phyloP scores from a whole-genome alignment of 2,888 invertebrate genomes.

The Idaea straminata region DNA sequence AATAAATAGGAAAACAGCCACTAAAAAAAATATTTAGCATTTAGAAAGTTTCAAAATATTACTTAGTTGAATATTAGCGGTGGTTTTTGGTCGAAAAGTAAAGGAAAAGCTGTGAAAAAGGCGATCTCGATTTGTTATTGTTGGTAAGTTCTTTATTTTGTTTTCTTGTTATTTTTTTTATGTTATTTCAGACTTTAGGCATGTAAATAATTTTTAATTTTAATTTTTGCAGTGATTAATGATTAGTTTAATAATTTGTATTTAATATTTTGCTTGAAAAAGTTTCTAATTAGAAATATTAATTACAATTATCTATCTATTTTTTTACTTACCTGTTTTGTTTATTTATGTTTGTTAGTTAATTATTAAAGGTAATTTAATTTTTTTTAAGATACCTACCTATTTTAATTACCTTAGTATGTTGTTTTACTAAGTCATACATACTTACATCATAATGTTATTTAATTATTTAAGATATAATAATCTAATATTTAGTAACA shows the following conservation, averaged over 20 bases:
- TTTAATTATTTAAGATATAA: no score
- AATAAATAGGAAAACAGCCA: conserved; percentile 27
- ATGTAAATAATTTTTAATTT: background rate
- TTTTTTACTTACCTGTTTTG: conserved; percentile 1
- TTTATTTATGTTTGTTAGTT: background rate
- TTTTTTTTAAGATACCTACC: background rate
- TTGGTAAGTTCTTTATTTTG: conserved; percentile 38
- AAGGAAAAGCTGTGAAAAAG: conserved; percentile 32
- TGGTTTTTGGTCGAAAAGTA: conserved; percentile 18
- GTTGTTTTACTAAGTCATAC: no score
- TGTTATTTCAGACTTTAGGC: background rate
- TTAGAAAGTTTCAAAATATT: conserved; percentile 23
- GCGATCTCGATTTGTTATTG: conserved; percentile 39
- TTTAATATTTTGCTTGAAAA: no score
- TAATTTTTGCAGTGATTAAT: background rate
- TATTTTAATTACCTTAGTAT: background rate
- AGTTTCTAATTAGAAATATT: background rate
- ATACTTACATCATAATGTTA: no score
- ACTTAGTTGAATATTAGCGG: conserved; percentile 17
- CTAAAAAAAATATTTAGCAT: conserved; percentile 19
- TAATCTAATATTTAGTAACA: no score
- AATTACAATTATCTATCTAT: background rate
- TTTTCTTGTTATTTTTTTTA: conserved; percentile 16
- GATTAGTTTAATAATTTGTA: background rate
- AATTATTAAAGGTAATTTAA: background rate